A percentile compares a stretch with the other conserved stretches of the same genome.
These are phyloP conservation scores for Prochilodus magdalenae DNA, from an alignment of 2,113 vertebrate species.

Conservation along the genomic window DNA sequence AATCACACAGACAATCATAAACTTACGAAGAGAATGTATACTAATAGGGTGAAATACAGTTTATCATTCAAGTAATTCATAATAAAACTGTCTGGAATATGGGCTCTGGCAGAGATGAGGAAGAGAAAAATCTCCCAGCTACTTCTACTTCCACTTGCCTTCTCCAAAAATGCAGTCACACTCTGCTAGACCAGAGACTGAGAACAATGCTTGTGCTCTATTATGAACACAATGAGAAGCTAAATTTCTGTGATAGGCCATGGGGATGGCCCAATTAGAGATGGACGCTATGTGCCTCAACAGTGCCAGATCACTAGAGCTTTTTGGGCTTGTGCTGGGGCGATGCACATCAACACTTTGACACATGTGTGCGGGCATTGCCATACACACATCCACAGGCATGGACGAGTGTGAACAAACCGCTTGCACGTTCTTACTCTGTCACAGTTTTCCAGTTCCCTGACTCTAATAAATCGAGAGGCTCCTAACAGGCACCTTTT, in stretches of 20 bases:
- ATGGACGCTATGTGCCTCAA: background rate
- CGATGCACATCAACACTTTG: constrained; percentile 1
- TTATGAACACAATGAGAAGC: constrained; percentile 36
- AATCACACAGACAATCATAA: no score
- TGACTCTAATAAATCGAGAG: constrained; percentile 25
- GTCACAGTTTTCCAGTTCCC: constrained; percentile 30
- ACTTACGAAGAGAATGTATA: no score
- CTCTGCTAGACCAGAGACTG: background rate
- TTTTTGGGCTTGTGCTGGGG: constrained; percentile 6
- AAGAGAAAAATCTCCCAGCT: constrained; percentile 19
- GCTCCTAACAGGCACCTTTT: background rate
- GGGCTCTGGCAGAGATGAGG: no score
- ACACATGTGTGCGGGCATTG: background rate
- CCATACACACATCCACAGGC: background rate
- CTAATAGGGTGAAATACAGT: no score
- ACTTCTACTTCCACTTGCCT: no score
- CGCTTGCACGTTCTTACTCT: background rate
- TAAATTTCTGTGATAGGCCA: constrained; percentile 29
- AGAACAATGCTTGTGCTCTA: constrained; percentile 14
- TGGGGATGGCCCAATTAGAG: background rate
- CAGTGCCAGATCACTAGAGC: constrained; percentile 18
- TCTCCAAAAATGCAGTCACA: no score
- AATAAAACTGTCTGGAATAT: no score
- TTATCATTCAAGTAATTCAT: no score
- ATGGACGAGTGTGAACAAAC: background rate